Conservation (phyloP, 2,797 vertebrate species). For the Staurois parvus region DNA sequence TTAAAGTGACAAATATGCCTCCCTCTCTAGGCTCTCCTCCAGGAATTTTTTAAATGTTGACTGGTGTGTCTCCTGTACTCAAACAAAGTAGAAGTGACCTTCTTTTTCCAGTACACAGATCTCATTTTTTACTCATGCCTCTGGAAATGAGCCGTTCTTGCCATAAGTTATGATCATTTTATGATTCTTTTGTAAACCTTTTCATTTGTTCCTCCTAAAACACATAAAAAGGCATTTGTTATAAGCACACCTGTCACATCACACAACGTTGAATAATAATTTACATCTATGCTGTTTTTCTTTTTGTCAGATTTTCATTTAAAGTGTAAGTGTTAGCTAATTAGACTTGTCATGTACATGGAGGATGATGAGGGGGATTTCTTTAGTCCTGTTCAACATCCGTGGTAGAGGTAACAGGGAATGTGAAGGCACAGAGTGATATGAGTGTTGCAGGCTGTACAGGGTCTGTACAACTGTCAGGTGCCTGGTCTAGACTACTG, state of each 20-base stretch:
- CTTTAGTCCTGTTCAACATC: no score
- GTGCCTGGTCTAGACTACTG: no score
- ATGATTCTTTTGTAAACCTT: background rate
- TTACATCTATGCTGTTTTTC: no score
- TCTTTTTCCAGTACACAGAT: slow-evolving; percentile 32
- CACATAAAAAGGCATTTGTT: background rate
- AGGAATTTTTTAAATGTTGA: slow-evolving; percentile 38
- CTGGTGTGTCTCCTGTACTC: background rate
- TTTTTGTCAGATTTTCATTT: no score
- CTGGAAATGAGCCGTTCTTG: slow-evolving; percentile 23
- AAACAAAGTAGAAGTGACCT: slow-evolving; percentile 10
- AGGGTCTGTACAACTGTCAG: no score
- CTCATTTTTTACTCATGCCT: slow-evolving; percentile 2
- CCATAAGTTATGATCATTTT: slow-evolving; percentile 5
- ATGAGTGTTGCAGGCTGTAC: no score
- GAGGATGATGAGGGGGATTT: no score
- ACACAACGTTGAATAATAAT: no score
- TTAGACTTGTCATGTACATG: no score
- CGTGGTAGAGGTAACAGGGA: no score
- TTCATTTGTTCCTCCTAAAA: background rate
- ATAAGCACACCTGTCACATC: background rate
- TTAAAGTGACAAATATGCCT: background rate
- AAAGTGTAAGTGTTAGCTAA: no score
- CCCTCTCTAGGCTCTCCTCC: slow-evolving; percentile 50
- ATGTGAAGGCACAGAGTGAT: no score